Evolutionary conservation across 2,797 vertebrate genomes (phyloP), one percentile per base, ranked within the genome.

Genomic region (Scleropages formosus): DNA sequence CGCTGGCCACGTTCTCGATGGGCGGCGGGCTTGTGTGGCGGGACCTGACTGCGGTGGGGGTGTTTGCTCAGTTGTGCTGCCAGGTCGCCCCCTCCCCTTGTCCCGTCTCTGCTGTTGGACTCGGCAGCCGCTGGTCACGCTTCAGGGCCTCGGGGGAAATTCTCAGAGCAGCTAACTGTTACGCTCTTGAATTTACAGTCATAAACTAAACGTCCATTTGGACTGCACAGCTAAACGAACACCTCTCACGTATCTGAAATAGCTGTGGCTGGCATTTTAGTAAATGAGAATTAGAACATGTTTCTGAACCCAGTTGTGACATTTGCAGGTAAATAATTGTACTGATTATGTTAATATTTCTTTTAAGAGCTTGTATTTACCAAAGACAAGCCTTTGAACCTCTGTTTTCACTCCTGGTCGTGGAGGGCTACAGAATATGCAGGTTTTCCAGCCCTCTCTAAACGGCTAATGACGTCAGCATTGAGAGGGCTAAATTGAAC

Each of bases 31-130:
- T 18, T 56, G 53, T 56, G 53, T 10, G 70, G 69, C 58, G 39
- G 13, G 51, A 51, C 18, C 60, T 59, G 31, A 39, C n/a, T n/a
- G 31, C 47, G 20, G 31, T 16, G 77, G 61, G 70, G 72, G 60
- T 44, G 62, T 39, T 31, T 6, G 31, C 31, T 6, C 31, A 75
- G 61, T 51, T 22, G 56, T 69, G 27, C 22, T 58, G 71, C 77
- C 76, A 76, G 70, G 10, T 77, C 49, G 77, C 72, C 83, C 82
- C 80, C 82, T 75, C 75, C 75, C 78, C 26, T 61, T 16, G 18
- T 56, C 56, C 7, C 3, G 56, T 69, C 51, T 58, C 8, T 74
- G 20, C 63, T n/a, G 24, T 69, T 20, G 11, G n/a, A 24, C 46
- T 31, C 53, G 22, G 58, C 71, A 51, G 56, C 56, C 31, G 27